Percentiles rank a stretch among this genome's conserved stretches.
These are phyloP conservation scores for Natator depressus DNA, from an alignment of 2,113 vertebrate species.

Conservation along the genomic window DNA sequence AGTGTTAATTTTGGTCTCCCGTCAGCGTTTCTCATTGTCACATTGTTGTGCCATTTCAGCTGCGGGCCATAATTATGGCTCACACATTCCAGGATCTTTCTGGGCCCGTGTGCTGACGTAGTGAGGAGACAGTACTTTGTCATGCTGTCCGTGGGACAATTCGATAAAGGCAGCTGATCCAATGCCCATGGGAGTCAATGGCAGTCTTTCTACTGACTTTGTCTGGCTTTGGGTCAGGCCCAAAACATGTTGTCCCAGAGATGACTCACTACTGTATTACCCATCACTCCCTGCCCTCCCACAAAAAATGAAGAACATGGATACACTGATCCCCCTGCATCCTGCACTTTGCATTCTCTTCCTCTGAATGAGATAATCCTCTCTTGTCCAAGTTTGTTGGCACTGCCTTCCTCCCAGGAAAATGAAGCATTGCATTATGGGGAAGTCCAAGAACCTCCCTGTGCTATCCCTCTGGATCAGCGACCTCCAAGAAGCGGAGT, in stretches of 20 bases:
- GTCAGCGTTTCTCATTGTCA: background rate
- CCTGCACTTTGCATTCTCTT: background rate
- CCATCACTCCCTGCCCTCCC: background rate
- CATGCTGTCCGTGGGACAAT: background rate
- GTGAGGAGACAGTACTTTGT: background rate
- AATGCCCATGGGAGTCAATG: background rate
- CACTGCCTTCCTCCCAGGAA: background rate
- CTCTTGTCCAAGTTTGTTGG: background rate
- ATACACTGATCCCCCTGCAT: background rate
- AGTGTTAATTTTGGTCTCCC: background rate
- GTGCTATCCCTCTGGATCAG: background rate
- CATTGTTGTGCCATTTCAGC: background rate
- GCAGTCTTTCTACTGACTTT: background rate
- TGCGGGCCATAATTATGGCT: background rate
- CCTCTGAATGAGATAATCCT: background rate
- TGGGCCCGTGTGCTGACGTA: background rate
- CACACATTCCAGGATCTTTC: background rate
- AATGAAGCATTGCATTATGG: background rate
- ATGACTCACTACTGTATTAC: rapidly evolving
- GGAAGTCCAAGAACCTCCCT: background rate
- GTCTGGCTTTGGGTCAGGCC: background rate
- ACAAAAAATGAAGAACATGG: background rate
- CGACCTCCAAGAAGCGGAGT: background rate
- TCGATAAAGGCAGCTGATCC: background rate
- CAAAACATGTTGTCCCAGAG: rapidly evolving